Base-by-base conservation (phyloP, 2,888 invertebrate genomes). In the Lasioglossum marginatum region DNA sequence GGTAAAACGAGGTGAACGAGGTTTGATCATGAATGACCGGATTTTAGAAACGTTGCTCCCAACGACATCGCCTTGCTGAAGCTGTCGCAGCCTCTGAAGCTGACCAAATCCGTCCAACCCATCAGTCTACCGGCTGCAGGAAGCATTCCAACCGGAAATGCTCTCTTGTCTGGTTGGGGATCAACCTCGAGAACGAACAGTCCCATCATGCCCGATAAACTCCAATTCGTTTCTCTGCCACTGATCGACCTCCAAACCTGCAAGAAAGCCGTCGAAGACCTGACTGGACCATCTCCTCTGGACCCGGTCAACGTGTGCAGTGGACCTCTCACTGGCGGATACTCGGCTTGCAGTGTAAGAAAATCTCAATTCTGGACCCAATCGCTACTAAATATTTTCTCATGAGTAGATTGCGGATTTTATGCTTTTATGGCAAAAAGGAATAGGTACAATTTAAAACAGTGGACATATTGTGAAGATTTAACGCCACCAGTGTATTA, bases 101-200 rank as follows among this genome's bases (percentile, higher is more conserved):
- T 94, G 31, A 94, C 92, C 73, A 92, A 92, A 3, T 87, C 76
- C 23, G 95, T 96, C 0, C 91, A 94, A 45, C 87, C 95, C 0
- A 94, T 96, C 60, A 82, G 81, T 34, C 88, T 96, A 34, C 95
- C 96, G 4, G 60, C 78, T 19, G 71, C 90, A 19, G 93, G 88
- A 37, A 71, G 77, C 6, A 81, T 86, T 0, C 93, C 94, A 23
- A 60, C 81, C 0, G 96, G 95, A 81, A 75, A 86, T 12, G 94
- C 93, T 0, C 89, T 93, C 2, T 93, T 96, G 12, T 94, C 95
- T 19, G 96, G 96, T 81, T 96, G 96, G 96, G 96, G 96, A 68
- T 95, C 95, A 34, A 93, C 92, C 12, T 92, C 93, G n/a, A 85
- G 81, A 0, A 78, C 84, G 1, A 72, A 45, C n/a, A 66, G 66